A percentile compares a stretch with the other conserved stretches of the same genome.
These are phyloP conservation scores for Danaus melanippus DNA, from an alignment of 1,140 invertebrate species.

Conservation along the genomic window DNA sequence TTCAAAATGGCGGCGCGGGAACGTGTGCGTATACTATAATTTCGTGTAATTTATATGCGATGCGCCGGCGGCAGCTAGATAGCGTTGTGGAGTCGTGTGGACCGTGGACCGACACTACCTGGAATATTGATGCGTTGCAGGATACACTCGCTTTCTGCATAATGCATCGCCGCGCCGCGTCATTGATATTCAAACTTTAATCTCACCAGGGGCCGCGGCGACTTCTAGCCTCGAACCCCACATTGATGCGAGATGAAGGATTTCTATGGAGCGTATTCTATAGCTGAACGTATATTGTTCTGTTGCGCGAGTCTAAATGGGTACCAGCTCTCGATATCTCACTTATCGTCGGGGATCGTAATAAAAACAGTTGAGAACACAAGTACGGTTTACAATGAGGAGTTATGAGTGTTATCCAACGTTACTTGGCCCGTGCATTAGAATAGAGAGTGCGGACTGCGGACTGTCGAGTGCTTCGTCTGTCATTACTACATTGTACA, in stretches of 20 bases:
- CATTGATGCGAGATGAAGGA: neutral
- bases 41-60: constrained; percentile 66
- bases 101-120: constrained; percentile 44
- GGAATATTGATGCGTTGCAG: constrained; percentile 48
- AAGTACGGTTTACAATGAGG: no score
- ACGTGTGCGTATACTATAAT: constrained; percentile 55
- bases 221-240: constrained; percentile 6
- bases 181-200: constrained; percentile 35
- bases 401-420: no score
- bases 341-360: no score
- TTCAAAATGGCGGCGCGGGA: constrained; percentile 36
- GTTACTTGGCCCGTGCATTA: no score
- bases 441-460: no score
- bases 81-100: constrained; percentile 39
- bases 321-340: no score
- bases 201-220: constrained; percentile 16
- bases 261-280: no score
- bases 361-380: no score
- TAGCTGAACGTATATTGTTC: no score
- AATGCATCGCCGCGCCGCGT: constrained; percentile 33
- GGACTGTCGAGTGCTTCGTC: no score
- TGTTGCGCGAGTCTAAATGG: no score
- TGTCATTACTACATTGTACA: no score
- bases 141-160: constrained; percentile 41
- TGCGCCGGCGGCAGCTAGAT: constrained; percentile 49